Percentiles rank a stretch among this genome's conserved stretches.
Conservation (phyloP, 2,888 invertebrate genomes). For the Diplazon laetatorius region DNA sequence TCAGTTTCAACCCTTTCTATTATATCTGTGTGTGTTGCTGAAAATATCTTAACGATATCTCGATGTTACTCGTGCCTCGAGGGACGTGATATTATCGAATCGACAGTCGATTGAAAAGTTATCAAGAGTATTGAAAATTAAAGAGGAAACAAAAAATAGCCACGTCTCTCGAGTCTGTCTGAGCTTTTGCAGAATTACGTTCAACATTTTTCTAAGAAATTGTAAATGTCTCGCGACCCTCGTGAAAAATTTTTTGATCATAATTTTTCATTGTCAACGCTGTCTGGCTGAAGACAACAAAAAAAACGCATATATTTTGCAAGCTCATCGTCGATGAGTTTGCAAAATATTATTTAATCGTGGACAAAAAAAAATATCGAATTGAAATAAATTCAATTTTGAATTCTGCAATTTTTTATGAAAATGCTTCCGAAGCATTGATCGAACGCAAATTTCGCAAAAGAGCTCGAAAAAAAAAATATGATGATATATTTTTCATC, state of each 20-base stretch:
- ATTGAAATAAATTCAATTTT: too few species aligned
- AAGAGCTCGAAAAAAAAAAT: slow-evolving; percentile 14
- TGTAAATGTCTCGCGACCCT: background rate
- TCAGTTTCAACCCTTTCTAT: slow-evolving; percentile 79
- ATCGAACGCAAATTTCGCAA: slow-evolving; percentile 9
- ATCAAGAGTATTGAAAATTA: background rate
- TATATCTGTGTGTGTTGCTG: slow-evolving; percentile 37
- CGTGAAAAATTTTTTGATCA: slow-evolving; percentile 1
- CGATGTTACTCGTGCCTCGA: slow-evolving; percentile 48
- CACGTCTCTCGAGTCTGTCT: slow-evolving; percentile 38
- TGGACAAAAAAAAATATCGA: background rate
- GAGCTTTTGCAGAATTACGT: slow-evolving; percentile 35
- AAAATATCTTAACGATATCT: slow-evolving; percentile 44
- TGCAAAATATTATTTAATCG: background rate
- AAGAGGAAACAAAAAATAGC: background rate
- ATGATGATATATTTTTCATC: slow-evolving; percentile 4
- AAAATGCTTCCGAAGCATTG: slow-evolving; percentile 11
- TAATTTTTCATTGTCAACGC: slow-evolving; percentile 5
- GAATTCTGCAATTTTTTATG: slow-evolving; percentile 1
- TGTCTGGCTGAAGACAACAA: background rate
- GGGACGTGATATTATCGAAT: slow-evolving; percentile 22
- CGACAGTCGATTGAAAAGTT: background rate
- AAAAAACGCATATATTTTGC: too few species aligned
- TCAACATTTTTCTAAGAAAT: slow-evolving; percentile 9
- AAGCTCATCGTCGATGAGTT: background rate